phyloP scores from a whole-genome alignment of 2,888 invertebrate species.

The Cryptops parisi region DNA sequence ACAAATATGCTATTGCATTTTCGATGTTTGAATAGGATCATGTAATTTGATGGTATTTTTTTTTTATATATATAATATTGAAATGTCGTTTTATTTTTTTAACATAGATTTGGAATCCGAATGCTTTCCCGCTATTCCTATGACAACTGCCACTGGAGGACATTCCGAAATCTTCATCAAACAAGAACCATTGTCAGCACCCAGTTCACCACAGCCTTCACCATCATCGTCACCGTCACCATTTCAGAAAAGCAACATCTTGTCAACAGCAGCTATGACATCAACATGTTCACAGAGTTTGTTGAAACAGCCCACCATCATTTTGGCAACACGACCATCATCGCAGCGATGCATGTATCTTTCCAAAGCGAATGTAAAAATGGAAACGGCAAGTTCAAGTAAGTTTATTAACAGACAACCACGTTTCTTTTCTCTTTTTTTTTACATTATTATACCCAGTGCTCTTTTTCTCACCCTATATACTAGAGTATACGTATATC shows the following conservation, averaged over 20 bases:
- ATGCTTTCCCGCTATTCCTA: conserved; percentile 66
- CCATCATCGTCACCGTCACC: not conserved
- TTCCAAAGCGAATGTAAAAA: conserved; percentile 57
- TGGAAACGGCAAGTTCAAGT: conserved; percentile 38
- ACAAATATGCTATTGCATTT: too few species aligned
- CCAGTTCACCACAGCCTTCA: conserved; percentile 16
- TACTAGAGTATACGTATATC: too few species aligned
- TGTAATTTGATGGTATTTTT: too few species aligned
- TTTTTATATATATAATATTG: too few species aligned
- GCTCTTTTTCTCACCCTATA: too few species aligned
- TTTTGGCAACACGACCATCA: conserved; percentile 25
- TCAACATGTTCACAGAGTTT: conserved; percentile 25
- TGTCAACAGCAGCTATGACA: conserved; percentile 2
- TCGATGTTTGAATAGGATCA: too few species aligned
- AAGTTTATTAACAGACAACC: too few species aligned
- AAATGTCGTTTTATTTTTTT: too few species aligned
- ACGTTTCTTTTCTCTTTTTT: too few species aligned
- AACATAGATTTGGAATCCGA: conserved; percentile 76
- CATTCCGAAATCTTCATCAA: conserved; percentile 21
- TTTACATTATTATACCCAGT: too few species aligned
- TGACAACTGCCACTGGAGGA: conserved; percentile 41
- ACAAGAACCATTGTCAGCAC: conserved; percentile 23
- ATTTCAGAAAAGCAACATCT: too few species aligned
- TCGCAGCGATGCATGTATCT: conserved; percentile 22
- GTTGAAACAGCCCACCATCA: conserved; percentile 38